A percentile compares a stretch with the other conserved stretches of the same genome.
Evolutionary conservation across 2,888 invertebrate species (phyloP).

Genomic region (Meiosimyza decipiens): DNA sequence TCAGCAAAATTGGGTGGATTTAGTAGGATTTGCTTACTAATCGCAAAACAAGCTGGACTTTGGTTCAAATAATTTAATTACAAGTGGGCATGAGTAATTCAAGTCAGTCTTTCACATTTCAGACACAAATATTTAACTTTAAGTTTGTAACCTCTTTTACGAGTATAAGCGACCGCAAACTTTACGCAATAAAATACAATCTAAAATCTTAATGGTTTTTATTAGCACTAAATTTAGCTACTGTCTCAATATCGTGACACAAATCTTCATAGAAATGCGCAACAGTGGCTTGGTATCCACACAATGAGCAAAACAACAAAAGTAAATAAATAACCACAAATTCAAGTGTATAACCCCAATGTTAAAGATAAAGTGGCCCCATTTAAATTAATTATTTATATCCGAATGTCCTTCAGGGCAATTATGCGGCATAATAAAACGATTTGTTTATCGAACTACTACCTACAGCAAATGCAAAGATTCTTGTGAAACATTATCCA

Average conservation of each 20-base stretch:
- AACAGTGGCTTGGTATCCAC: conserved; percentile 21
- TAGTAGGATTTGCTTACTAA: conserved; percentile 16
- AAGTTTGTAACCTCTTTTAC: neutral
- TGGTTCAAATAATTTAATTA: neutral
- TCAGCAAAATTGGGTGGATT: conserved; percentile 24
- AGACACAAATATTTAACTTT: neutral
- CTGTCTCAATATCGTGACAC: conserved; percentile 3
- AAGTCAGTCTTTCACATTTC: neutral
- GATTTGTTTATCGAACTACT: conserved; percentile 41
- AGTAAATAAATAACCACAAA: conserved; percentile 36
- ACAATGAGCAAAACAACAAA: conserved; percentile 1
- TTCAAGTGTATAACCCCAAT: conserved; percentile 18
- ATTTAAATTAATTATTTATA: conserved; percentile 53
- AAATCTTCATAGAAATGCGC: conserved; percentile 18
- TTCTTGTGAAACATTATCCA: neutral
- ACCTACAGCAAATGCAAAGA: neutral
- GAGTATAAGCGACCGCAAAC: conserved; percentile 16
- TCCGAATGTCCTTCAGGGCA: conserved; percentile 46
- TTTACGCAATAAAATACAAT: conserved; percentile 25
- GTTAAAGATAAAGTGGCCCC: conserved; percentile 40
- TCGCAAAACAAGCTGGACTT: conserved; percentile 12
- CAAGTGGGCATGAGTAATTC: neutral
- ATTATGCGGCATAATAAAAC: conserved; percentile 51
- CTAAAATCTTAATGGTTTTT: conserved; percentile 29
- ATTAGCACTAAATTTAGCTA: conserved; percentile 32